Evolutionary conservation across 2,888 invertebrate species (phyloP).

Genomic region (Clostera curtula): DNA sequence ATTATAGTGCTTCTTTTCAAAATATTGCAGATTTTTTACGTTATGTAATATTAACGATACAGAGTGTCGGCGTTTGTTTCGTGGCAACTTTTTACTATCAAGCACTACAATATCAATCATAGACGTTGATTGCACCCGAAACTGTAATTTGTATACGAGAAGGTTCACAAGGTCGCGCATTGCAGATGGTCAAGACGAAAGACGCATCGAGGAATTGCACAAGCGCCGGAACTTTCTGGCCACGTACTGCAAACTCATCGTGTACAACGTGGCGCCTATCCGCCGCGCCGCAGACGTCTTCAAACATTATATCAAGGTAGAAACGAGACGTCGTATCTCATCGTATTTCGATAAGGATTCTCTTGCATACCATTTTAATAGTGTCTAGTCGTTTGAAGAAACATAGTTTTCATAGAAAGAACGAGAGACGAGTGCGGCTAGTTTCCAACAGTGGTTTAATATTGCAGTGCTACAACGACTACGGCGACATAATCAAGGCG

Average conservation of each 20-base stretch:
- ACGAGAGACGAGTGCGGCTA: too few relatives aligned
- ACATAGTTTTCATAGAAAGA: too few relatives aligned
- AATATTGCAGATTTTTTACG: too few relatives aligned
- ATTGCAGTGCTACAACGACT: conserved; percentile 96
- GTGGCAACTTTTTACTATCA: neutral
- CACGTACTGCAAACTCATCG: conserved; percentile 97
- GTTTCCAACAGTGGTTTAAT: conserved; percentile 1
- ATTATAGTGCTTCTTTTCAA: conserved; percentile 3
- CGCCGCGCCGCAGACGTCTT: conserved; percentile 95
- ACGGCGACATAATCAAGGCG: conserved; percentile 98
- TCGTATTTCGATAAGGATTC: too few relatives aligned
- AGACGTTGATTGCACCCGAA: neutral
- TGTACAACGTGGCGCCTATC: conserved; percentile 97
- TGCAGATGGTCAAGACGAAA: conserved; percentile 93
- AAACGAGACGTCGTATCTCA: too few relatives aligned
- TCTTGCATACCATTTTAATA: too few relatives aligned
- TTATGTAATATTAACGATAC: too few relatives aligned
- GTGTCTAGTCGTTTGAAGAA: too few relatives aligned
- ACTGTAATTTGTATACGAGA: neutral
- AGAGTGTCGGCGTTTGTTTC: too few relatives aligned
- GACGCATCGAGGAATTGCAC: conserved; percentile 97
- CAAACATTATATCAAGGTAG: conserved; percentile 95
- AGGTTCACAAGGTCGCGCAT: conserved; percentile 5
- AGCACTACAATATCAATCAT: neutral
- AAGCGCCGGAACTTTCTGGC: conserved; percentile 97